Conservation (phyloP, 2,888 invertebrate species). For the Brachylomia viminalis region DNA sequence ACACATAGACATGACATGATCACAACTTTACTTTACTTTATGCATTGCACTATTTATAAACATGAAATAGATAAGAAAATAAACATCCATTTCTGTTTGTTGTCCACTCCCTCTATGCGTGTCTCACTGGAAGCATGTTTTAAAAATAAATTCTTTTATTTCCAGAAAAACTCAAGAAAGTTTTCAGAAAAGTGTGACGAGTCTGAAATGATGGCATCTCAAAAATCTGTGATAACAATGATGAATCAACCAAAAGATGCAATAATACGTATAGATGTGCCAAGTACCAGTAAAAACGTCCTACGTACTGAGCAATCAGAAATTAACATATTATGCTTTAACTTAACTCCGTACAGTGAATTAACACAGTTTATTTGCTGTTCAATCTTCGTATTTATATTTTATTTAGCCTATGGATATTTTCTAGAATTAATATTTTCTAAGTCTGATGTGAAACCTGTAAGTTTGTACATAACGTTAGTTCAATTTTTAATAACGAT, state of each 20-base stretch:
- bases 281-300: slow-evolving; percentile 54
- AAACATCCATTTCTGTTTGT: neutral
- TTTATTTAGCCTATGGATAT: slow-evolving; percentile 97
- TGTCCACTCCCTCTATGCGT: neutral
- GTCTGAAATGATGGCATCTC: slow-evolving; percentile 20
- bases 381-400: slow-evolving; percentile 95
- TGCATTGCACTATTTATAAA: neutral
- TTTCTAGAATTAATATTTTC: slow-evolving; percentile 97
- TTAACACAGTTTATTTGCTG: slow-evolving; percentile 94
- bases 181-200: slow-evolving; percentile 41
- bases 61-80: neutral
- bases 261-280: slow-evolving; percentile 80
- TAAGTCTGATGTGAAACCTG: slow-evolving; percentile 96
- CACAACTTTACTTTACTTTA: neutral
- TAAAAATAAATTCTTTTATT: slow-evolving; percentile 1
- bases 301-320: slow-evolving; percentile 79
- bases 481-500: slow-evolving; percentile 97
- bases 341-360: slow-evolving; percentile 92
- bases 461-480: slow-evolving; percentile 97
- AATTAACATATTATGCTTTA: slow-evolving; percentile 93
- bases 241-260: slow-evolving; percentile 80
- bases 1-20: neutral
- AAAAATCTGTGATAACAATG: slow-evolving; percentile 60
- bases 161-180: slow-evolving; percentile 41
- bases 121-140: neutral